Evolutionary conservation across 1,140 invertebrate genomes (phyloP).

Genomic region (Caligus rogercresseyi): DNA sequence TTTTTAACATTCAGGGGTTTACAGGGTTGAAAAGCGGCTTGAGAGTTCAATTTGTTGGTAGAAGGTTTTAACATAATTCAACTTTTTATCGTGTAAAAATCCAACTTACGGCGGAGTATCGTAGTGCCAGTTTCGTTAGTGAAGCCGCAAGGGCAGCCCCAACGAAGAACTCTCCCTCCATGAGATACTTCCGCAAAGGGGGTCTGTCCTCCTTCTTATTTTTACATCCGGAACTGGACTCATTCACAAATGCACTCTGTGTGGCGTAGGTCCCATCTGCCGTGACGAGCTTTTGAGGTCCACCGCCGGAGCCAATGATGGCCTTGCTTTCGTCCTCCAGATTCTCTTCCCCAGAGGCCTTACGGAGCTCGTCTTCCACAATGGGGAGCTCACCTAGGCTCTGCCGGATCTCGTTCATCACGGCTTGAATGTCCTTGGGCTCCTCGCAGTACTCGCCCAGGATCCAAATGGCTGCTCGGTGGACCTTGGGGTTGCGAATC

Average conservation of each 20-base stretch:
- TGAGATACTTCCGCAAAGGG: conserved; percentile 63
- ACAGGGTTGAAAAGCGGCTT: no score
- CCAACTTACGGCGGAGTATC: conserved; percentile 39
- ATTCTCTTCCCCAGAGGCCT: conserved; percentile 40
- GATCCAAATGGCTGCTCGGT: conserved; percentile 91
- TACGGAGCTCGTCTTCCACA: conserved; percentile 65
- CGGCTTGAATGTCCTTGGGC: conserved; percentile 47
- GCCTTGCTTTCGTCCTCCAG: conserved; percentile 28
- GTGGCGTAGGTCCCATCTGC: conserved; percentile 97
- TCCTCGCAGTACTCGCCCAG: conserved; percentile 81
- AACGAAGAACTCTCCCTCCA: conserved; percentile 91
- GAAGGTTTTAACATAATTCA: no score
- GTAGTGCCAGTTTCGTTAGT: conserved; percentile 68
- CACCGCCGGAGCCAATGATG: conserved; percentile 24
- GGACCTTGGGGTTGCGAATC: conserved; percentile 53
- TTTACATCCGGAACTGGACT: neutral
- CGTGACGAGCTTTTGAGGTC: conserved; percentile 53
- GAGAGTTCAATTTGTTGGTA: no score
- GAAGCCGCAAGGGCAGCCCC: conserved; percentile 75
- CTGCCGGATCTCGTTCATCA: conserved; percentile 31
- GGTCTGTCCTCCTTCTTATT: conserved; percentile 47
- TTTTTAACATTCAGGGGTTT: no score
- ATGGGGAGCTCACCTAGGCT: conserved; percentile 72
- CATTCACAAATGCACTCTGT: conserved; percentile 69
- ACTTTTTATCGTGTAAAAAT: conserved; percentile 2